Evolutionary conservation across 2,888 invertebrate species (phyloP).

Genomic region (Mesorhabditis sp.): DNA sequence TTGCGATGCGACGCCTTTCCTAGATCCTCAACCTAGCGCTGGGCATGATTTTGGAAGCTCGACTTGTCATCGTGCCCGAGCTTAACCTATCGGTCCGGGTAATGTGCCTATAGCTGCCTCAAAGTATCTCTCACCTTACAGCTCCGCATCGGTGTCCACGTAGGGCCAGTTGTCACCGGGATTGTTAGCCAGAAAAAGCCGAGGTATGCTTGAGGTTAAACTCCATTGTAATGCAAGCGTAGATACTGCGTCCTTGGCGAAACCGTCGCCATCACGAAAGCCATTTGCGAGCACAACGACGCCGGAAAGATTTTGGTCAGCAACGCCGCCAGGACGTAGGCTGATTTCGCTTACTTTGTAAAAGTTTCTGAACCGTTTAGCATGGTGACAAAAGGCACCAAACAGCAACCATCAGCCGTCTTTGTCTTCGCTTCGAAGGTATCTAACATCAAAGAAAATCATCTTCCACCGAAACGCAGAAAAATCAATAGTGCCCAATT

Average conservation of each 20-base stretch:
- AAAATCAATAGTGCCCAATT: slow-evolving; percentile 8
- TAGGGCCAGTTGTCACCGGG: slow-evolving; percentile 48
- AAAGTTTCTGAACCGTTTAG: slow-evolving; percentile 22
- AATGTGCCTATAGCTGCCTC: background rate
- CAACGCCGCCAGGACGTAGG: slow-evolving; percentile 45
- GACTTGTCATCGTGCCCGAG: slow-evolving; percentile 43
- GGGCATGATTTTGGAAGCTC: slow-evolving; percentile 56
- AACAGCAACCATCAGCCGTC: slow-evolving; percentile 27
- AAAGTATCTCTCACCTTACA: slow-evolving; percentile 12
- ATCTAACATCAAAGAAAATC: slow-evolving; percentile 29
- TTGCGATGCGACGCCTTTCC: background rate
- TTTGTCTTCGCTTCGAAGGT: slow-evolving; percentile 46
- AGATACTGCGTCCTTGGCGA: slow-evolving; percentile 49
- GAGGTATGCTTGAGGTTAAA: slow-evolving; percentile 17
- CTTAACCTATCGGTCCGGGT: slow-evolving; percentile 42
- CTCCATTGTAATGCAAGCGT: background rate
- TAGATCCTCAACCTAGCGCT: slow-evolving; percentile 56
- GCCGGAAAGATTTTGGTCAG: slow-evolving; percentile 45
- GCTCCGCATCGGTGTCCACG: slow-evolving; percentile 43
- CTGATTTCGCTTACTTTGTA: background rate
- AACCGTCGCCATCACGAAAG: slow-evolving; percentile 43
- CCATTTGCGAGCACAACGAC: slow-evolving; percentile 23
- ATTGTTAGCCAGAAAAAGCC: slow-evolving; percentile 47
- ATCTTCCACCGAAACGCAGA: slow-evolving; percentile 8
- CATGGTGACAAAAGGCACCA: slow-evolving; percentile 32